Conservation (phyloP, 2,888 invertebrate species). For the Drosophila barbarae region DNA sequence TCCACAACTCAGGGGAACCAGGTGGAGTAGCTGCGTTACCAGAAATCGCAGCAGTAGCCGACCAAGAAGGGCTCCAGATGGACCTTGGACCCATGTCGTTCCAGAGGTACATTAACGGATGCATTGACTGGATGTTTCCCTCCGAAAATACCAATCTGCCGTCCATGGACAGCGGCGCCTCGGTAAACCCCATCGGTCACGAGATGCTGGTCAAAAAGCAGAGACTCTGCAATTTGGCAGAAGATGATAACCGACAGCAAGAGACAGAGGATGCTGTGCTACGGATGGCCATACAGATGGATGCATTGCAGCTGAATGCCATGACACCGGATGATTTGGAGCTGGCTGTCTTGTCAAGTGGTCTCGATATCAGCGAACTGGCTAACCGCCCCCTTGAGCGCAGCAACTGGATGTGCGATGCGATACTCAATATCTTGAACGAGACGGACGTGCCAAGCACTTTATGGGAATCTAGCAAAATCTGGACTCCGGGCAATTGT, state of each 20-base stretch:
- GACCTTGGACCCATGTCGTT: background rate
- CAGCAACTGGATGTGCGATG: background rate
- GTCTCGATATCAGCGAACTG: background rate
- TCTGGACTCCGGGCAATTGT: background rate
- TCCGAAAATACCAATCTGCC: background rate
- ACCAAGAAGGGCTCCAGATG: background rate
- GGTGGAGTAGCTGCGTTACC: background rate
- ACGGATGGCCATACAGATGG: background rate
- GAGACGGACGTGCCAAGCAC: background rate
- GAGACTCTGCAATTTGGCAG: background rate
- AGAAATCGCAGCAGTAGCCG: no score
- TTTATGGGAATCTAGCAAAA: background rate
- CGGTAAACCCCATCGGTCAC: conserved; percentile 8
- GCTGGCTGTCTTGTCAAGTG: background rate
- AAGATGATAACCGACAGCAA: background rate
- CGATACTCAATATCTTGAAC: background rate
- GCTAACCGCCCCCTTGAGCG: background rate
- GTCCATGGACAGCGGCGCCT: background rate
- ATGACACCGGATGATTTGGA: background rate
- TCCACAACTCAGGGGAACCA: background rate
- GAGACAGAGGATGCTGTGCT: background rate
- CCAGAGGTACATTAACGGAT: background rate
- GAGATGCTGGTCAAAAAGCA: conserved; percentile 3
- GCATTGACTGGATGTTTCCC: background rate
- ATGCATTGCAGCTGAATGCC: background rate